Percentiles rank a stretch among this genome's conserved stretches.
These are phyloP conservation scores for Adelges cooleyi DNA, from an alignment of 1,140 invertebrate genomes.

Conservation along the genomic window DNA sequence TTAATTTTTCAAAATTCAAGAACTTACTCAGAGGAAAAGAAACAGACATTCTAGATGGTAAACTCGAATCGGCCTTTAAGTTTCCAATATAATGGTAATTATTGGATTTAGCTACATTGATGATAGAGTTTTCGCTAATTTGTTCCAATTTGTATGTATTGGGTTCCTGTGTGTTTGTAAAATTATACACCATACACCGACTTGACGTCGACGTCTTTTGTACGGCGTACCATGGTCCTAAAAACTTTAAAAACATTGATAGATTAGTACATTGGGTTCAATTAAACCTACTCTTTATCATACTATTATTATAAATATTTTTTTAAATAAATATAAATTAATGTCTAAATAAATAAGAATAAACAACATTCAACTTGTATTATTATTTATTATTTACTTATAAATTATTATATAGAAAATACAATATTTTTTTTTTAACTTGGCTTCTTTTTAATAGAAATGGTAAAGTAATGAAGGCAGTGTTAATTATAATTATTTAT, in stretches of 20 bases:
- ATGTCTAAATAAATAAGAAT: neutral
- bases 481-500: too few species aligned
- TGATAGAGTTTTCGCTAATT: constrained; percentile 56
- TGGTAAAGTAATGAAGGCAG: too few species aligned
- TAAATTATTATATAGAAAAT: too few species aligned
- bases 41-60: constrained; percentile 57
- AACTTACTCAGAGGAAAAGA: constrained; percentile 71
- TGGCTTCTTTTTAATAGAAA: too few species aligned
- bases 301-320: too few species aligned
- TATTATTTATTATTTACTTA: too few species aligned
- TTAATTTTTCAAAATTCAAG: neutral
- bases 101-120: constrained; percentile 43
- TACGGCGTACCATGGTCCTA: constrained; percentile 70
- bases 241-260: constrained; percentile 49
- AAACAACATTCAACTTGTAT: constrained; percentile 15
- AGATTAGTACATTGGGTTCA: too few species aligned
- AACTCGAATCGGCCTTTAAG: constrained; percentile 50
- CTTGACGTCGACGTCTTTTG: constrained; percentile 72
- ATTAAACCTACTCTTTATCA: too few species aligned
- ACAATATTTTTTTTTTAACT: too few species aligned
- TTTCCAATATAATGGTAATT: constrained; percentile 63
- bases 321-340: too few species aligned
- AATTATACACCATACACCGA: constrained; percentile 66
- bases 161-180: constrained; percentile 53
- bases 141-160: constrained; percentile 57